Percentiles rank a stretch among this genome's conserved stretches.
Evolutionary conservation across 2,797 vertebrate species (phyloP).

Genomic region (Mallotus villosus): DNA sequence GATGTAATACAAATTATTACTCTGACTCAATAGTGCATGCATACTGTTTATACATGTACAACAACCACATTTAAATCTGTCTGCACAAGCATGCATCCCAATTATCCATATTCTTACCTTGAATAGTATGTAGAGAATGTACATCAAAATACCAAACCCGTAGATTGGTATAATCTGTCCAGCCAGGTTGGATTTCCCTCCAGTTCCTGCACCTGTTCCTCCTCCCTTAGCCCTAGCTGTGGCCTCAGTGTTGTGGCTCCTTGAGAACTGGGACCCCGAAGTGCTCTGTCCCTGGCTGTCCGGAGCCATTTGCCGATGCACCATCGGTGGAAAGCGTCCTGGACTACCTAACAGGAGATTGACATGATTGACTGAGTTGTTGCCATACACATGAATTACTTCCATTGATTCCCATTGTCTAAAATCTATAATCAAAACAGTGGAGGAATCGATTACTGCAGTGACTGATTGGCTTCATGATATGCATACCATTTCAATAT

Average conservation of each 20-base stretch:
- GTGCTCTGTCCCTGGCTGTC: constrained; percentile 55
- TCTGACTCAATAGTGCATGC: neutral
- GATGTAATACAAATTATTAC: neutral
- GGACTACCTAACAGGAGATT: constrained; percentile 66
- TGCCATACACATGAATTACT: neutral
- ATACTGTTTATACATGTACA: neutral
- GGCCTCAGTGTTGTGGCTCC: constrained; percentile 84
- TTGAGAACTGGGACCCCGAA: constrained; percentile 69
- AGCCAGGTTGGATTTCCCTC: constrained; percentile 86
- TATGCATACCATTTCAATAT: neutral
- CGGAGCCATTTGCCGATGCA: constrained; percentile 71
- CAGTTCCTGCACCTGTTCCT: constrained; percentile 58
- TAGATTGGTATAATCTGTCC: constrained; percentile 96
- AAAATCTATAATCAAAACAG: neutral
- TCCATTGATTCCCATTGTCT: neutral
- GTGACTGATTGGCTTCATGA: neutral
- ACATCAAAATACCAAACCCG: constrained; percentile 93
- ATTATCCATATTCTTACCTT: constrained; percentile 75
- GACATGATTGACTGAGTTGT: constrained; percentile 4
- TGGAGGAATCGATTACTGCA: neutral
- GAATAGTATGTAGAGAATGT: constrained; percentile 95
- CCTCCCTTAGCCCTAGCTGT: constrained; percentile 81
- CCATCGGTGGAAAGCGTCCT: constrained; percentile 79
- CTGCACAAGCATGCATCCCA: neutral
- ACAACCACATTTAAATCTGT: neutral